Conservation (phyloP, 2,888 invertebrate genomes). For the Mimas tiliae region DNA sequence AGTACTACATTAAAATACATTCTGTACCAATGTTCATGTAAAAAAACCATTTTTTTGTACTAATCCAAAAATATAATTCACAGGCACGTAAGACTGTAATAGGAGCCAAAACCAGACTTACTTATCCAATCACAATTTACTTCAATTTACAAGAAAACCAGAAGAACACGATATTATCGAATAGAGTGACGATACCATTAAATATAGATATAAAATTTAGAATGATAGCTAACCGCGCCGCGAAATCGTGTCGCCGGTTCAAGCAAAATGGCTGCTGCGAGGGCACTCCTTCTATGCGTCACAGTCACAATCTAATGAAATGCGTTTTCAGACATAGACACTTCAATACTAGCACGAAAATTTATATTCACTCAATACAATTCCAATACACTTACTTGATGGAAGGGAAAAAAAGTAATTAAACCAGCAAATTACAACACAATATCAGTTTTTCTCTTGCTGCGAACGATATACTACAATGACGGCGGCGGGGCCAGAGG, state of each 20-base stretch:
- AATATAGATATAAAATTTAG: constrained; percentile 45
- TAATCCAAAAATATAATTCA: constrained; percentile 61
- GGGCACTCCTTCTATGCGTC: constrained; percentile 87
- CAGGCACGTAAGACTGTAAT: constrained; percentile 55
- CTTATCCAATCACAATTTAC: constrained; percentile 34
- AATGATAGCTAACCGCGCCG: constrained; percentile 63
- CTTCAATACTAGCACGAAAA: constrained; percentile 57
- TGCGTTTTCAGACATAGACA: constrained; percentile 55
- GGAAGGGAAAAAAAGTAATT: constrained; percentile 82
- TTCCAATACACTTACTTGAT: constrained; percentile 81
- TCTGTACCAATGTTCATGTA: neutral
- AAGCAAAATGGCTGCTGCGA: constrained; percentile 85
- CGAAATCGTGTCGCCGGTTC: constrained; percentile 83
- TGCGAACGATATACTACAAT: constrained; percentile 84
- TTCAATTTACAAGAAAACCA: constrained; percentile 1
- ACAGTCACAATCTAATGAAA: constrained; percentile 76
- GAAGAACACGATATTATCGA: neutral
- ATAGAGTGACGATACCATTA: constrained; percentile 31
- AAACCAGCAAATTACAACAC: constrained; percentile 83
- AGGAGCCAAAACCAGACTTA: constrained; percentile 64
- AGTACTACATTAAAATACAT: neutral
- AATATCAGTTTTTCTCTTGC: constrained; percentile 83
- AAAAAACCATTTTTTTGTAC: constrained; percentile 22
- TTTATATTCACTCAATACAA: constrained; percentile 66
- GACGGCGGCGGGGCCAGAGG: constrained; percentile 84